Percentiles rank a stretch among this genome's conserved stretches.
Conservation (phyloP, 2,888 invertebrate species). For the Campopleginae sp. region DNA sequence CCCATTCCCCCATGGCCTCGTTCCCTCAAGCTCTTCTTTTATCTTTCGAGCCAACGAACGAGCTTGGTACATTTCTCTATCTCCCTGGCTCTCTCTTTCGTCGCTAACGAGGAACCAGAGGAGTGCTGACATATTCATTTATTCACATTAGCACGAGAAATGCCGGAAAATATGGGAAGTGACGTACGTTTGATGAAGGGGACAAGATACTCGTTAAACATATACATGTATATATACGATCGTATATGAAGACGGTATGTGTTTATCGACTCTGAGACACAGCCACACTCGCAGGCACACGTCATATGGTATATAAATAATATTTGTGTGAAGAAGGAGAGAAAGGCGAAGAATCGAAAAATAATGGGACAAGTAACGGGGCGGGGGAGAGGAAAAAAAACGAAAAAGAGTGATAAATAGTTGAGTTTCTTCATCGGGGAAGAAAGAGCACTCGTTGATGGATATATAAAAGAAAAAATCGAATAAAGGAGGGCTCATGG, state of each 20-base stretch:
- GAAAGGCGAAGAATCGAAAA: slow-evolving; percentile 67
- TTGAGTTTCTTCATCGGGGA: slow-evolving; percentile 46
- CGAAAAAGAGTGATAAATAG: slow-evolving; percentile 60
- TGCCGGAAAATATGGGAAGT: slow-evolving; percentile 64
- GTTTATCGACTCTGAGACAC: background rate
- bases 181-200: slow-evolving; percentile 57
- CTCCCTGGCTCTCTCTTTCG: slow-evolving; percentile 41
- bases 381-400: slow-evolving; percentile 27
- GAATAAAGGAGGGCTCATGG: slow-evolving; percentile 10
- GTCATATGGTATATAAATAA: background rate
- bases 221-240: background rate
- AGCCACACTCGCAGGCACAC: background rate
- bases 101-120: slow-evolving; percentile 68
- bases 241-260: background rate
- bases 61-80: slow-evolving; percentile 25
- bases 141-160: slow-evolving; percentile 68
- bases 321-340: slow-evolving; percentile 49
- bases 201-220: slow-evolving; percentile 52
- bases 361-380: slow-evolving; percentile 69
- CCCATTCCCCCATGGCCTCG: slow-evolving; percentile 18
- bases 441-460: slow-evolving; percentile 51
- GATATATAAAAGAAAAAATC: slow-evolving; percentile 44
- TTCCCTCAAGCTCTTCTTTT: slow-evolving; percentile 1
- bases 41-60: slow-evolving; percentile 15
- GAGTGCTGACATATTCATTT: slow-evolving; percentile 67